Evolutionary conservation across 2,113 vertebrate genomes (phyloP).

Genomic region (Lethenteron camtschaticum): DNA sequence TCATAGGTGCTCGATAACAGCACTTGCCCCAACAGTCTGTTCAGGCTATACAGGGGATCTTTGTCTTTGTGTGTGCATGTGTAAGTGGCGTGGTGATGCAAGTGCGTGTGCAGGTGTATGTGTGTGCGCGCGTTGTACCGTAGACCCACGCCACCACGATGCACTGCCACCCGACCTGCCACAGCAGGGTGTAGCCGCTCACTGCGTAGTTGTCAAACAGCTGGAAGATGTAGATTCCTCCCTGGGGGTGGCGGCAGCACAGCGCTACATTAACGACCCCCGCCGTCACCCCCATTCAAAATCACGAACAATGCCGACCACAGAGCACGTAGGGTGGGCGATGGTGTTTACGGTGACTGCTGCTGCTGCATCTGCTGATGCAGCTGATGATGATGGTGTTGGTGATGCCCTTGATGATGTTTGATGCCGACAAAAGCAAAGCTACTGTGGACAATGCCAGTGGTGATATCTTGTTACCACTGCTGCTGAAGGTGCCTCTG

Average conservation of each 20-base stretch:
- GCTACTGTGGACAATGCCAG: too few relatives aligned
- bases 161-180: constrained; percentile 4
- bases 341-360: background rate
- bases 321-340: background rate
- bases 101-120: too few relatives aligned
- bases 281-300: too few relatives aligned
- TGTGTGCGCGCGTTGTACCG: background rate
- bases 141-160: constrained; percentile 4
- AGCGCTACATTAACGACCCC: background rate
- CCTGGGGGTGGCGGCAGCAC: background rate
- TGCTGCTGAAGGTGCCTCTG: too few relatives aligned
- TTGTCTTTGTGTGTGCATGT: too few relatives aligned
- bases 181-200: background rate
- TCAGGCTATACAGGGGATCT: too few relatives aligned
- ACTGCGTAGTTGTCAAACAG: constrained; percentile 1
- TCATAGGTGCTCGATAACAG: too few relatives aligned
- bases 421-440: background rate
- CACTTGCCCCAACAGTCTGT: too few relatives aligned
- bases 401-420: background rate
- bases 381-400: background rate
- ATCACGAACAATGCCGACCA: background rate
- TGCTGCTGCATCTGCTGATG: background rate
- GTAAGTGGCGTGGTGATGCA: too few relatives aligned
- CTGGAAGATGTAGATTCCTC: constrained; percentile 4
- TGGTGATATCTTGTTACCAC: too few relatives aligned